Conservation (phyloP, 2,888 invertebrate genomes). For the Melinopterus prodromus region DNA sequence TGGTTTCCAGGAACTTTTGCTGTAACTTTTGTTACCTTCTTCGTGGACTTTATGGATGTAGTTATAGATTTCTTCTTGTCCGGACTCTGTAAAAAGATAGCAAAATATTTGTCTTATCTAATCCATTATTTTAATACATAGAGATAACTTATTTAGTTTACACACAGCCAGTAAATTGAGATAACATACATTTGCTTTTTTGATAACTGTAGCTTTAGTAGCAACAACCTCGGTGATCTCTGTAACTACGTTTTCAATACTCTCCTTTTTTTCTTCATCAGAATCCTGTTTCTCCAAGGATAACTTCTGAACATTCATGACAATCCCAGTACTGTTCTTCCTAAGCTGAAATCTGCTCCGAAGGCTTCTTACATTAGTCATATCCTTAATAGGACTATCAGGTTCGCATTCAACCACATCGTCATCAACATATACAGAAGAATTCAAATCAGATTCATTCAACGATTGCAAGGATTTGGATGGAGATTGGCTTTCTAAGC, state of each 20-base stretch:
- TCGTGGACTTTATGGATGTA: neutral
- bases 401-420: neutral
- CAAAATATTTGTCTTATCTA: neutral
- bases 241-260: neutral
- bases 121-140: no score
- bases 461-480: neutral
- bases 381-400: neutral
- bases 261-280: neutral
- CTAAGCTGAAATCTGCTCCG: neutral
- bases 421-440: neutral
- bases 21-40: neutral
- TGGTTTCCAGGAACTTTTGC: neutral
- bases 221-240: neutral
- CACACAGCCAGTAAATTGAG: neutral
- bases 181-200: neutral
- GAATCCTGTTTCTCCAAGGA: neutral
- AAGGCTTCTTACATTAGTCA: neutral
- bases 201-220: neutral
- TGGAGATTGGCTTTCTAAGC: neutral
- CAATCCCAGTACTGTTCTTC: neutral
- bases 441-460: neutral
- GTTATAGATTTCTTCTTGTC: neutral
- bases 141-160: no score
- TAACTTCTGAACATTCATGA: neutral
- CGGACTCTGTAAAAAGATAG: neutral